Evolutionary conservation across 1,140 invertebrate species (phyloP).

Genomic region (Drosophila miranda): DNA sequence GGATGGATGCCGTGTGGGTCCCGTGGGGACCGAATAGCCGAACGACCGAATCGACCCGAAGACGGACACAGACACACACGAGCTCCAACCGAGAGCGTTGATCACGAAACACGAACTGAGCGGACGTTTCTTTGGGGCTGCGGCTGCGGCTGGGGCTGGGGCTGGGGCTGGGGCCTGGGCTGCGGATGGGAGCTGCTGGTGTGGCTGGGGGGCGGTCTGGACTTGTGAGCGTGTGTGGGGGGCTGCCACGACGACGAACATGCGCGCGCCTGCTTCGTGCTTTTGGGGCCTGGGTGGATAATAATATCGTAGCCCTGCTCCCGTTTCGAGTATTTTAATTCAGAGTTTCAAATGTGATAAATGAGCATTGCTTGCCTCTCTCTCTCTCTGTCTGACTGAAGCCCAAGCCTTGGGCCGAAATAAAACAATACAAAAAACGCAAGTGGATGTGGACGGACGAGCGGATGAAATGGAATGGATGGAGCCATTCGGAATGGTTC

Average conservation of each 20-base stretch:
- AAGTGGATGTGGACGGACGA: slow-evolving; percentile 80
- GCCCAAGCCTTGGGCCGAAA: slow-evolving; percentile 45
- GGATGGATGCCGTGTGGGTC: slow-evolving; percentile 49
- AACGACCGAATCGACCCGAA: slow-evolving; percentile 32
- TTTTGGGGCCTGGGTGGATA: slow-evolving; percentile 48
- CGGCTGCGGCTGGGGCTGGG: too few relatives aligned
- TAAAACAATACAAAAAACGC: slow-evolving; percentile 53
- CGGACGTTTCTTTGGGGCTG: slow-evolving; percentile 22
- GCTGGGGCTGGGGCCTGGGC: too few relatives aligned
- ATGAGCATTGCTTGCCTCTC: slow-evolving; percentile 30
- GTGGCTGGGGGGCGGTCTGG: slow-evolving; percentile 1
- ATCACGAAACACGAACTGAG: slow-evolving; percentile 53
- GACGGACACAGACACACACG: slow-evolving; percentile 26
- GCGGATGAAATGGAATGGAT: slow-evolving; percentile 80
- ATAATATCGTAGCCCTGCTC: slow-evolving; percentile 60
- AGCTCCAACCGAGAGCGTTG: slow-evolving; percentile 43
- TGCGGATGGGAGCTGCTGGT: slow-evolving; percentile 38
- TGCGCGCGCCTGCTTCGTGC: slow-evolving; percentile 61
- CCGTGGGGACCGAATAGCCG: slow-evolving; percentile 59
- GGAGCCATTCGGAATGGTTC: slow-evolving; percentile 60
- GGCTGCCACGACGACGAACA: slow-evolving; percentile 62
- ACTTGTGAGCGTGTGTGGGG: slow-evolving; percentile 16
- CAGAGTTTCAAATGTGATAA: slow-evolving; percentile 63
- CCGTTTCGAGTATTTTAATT: slow-evolving; percentile 61
- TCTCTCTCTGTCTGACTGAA: slow-evolving; percentile 4